Evolutionary conservation across 1,140 invertebrate genomes (phyloP).

Genomic region (Drosophila nikananu): DNA sequence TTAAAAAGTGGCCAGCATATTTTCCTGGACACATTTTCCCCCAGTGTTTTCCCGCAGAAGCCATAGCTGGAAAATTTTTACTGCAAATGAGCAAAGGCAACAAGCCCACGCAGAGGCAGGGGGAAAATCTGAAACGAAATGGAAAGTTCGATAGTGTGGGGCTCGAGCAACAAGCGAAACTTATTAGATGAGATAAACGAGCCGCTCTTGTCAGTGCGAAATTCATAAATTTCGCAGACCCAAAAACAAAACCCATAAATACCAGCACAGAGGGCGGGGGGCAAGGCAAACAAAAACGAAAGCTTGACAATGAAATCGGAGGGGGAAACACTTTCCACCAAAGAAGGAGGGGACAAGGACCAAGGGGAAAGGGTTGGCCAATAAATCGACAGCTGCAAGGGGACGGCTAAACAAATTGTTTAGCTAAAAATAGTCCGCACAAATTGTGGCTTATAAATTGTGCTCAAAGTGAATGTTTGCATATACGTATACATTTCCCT

Average conservation of each 20-base stretch:
- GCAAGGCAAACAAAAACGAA: slow-evolving; percentile 35
- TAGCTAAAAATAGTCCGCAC: slow-evolving; percentile 59
- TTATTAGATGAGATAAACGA: slow-evolving; percentile 65
- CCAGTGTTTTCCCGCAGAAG: slow-evolving; percentile 9
- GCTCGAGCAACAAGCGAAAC: slow-evolving; percentile 60
- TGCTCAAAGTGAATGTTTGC: slow-evolving; percentile 50
- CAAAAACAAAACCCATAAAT: slow-evolving; percentile 38
- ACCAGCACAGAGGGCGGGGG: slow-evolving; percentile 3
- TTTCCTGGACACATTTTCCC: background rate
- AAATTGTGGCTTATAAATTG: slow-evolving; percentile 65
- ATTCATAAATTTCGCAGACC: slow-evolving; percentile 64
- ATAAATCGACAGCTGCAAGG: slow-evolving; percentile 52
- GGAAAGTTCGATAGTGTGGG: slow-evolving; percentile 37
- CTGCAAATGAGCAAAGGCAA: slow-evolving; percentile 65
- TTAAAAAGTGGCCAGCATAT: background rate
- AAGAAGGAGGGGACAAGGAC: background rate
- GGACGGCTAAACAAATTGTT: slow-evolving; percentile 53
- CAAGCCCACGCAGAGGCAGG: slow-evolving; percentile 9
- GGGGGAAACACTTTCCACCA: background rate
- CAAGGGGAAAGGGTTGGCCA: slow-evolving; percentile 45
- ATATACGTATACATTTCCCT: slow-evolving; percentile 26
- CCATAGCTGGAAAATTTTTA: slow-evolving; percentile 64
- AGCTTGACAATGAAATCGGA: slow-evolving; percentile 41
- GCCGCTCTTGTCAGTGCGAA: slow-evolving; percentile 34
- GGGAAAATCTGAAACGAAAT: slow-evolving; percentile 38